A percentile compares a stretch with the other conserved stretches of the same genome.
phyloP scores from a whole-genome alignment of 1,140 invertebrate species.

The Ridgeia piscesae region DNA sequence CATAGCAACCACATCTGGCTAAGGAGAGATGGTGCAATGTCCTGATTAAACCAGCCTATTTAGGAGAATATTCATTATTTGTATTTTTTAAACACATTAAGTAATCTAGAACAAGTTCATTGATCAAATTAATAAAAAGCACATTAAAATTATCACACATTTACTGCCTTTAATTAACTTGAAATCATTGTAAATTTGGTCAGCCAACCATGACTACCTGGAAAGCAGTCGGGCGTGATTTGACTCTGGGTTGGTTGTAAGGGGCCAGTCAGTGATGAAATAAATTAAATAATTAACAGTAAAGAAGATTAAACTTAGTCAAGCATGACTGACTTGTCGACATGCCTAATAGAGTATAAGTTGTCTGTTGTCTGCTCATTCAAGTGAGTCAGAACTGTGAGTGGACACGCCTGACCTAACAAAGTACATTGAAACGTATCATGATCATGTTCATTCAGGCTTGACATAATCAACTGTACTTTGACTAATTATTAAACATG shows the following conservation, averaged over 20 bases:
- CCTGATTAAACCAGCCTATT: not conserved
- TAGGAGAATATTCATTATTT: not conserved
- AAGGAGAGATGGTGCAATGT: not conserved
- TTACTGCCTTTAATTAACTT: not conserved
- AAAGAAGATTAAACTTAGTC: not conserved
- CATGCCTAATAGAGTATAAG: not conserved
- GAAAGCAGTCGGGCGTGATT: not conserved
- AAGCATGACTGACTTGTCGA: not conserved
- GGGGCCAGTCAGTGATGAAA: not conserved
- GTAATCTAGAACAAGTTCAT: not conserved
- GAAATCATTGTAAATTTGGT: not conserved
- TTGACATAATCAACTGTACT: not conserved
- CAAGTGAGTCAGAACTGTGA: not conserved
- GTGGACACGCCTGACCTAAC: not conserved
- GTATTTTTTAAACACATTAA: not conserved
- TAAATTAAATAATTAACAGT: not conserved
- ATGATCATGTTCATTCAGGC: not conserved
- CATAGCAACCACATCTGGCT: not conserved
- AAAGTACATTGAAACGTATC: not conserved
- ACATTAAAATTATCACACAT: not conserved
- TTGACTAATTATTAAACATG: not conserved
- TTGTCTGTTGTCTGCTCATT: not conserved
- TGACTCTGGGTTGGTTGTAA: not conserved
- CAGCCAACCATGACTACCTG: not conserved
- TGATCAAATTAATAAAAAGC: not conserved